Evolutionary conservation across 2,888 invertebrate species (phyloP), one percentile per base, ranked within the genome.

Genomic region (Chalcosyrphus nemorum): DNA sequence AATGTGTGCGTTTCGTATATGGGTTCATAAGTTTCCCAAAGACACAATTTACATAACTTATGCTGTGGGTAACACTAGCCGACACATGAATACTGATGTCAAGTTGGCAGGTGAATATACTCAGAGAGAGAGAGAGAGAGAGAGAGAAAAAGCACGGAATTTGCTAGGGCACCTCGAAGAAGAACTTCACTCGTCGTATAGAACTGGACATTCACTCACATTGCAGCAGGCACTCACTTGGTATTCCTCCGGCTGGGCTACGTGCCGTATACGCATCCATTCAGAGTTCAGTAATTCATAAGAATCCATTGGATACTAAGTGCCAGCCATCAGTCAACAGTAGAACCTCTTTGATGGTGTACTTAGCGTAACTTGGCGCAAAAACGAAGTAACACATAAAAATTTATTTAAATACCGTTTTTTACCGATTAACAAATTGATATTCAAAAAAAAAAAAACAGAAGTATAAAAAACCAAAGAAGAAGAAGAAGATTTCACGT

Each of bases 371-470:
- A 17, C 57, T 57, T 35, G 54, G 27, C 72, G 59, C 56, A 74
- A 74, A 68, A 43, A n/a, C n/a, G n/a, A 43, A 68, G 68, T 74
- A 84, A 66, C 70, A 75, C 70, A 84, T 84, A 84, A 75, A 84
- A 80, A 75, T 65, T 84, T 84, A 84, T 84, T 84, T 84, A 84
- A 84, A 84, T 84, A 80, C 84, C 84, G 84, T 80, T 84, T 71
- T 66, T 80, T 65, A 65, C 74, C 75, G 84, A 84, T 84, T 84
- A 80, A 80, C 84, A 84, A 82, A 80, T 80, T 84, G 74, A 80
- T 84, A 84, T 84, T 84, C 84, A 80, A 65, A 70, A 68, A 38
- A 57, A 61, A 43, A 61, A 65, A 61, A 71, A 66, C 65, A 50
- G 35, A 19, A 41, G 27, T 27, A 38, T 43, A 65, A 57, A 78